Evolutionary conservation across 2,113 vertebrate species (phyloP).

Genomic region (Lamprotornis superbus): DNA sequence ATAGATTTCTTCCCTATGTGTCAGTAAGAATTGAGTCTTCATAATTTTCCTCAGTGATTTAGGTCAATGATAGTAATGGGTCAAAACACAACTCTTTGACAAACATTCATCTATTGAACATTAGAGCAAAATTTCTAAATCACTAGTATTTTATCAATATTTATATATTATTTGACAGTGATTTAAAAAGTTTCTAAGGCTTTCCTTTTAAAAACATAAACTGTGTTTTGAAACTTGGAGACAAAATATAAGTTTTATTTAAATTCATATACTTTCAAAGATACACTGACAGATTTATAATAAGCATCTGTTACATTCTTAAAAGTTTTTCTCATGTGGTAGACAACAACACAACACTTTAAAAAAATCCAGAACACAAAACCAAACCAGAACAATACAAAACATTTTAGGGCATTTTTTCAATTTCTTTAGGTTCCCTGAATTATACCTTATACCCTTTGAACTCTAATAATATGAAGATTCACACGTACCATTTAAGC

Average conservation of each 20-base stretch:
- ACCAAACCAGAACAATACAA: neutral
- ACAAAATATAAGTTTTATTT: neutral
- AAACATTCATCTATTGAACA: fast-evolving
- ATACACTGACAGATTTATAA: neutral
- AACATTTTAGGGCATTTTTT: neutral
- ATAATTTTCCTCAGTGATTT: neutral
- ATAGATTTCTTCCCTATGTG: neutral
- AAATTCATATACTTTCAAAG: neutral
- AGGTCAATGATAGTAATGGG: neutral
- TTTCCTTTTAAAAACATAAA: neutral
- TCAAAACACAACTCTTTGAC: neutral
- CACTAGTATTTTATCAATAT: neutral
- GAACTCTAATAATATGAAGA: neutral
- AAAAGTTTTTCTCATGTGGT: neutral
- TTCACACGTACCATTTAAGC: fast-evolving
- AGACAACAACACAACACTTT: neutral
- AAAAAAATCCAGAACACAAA: neutral
- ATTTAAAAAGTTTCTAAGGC: neutral
- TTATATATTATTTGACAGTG: neutral
- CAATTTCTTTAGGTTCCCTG: neutral
- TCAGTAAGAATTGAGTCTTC: neutral
- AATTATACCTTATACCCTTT: neutral
- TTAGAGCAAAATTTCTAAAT: neutral
- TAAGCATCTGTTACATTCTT: neutral
- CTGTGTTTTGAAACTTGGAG: neutral